Conservation (phyloP, 2,888 invertebrate species). For the Ganaspis brasiliensis region DNA sequence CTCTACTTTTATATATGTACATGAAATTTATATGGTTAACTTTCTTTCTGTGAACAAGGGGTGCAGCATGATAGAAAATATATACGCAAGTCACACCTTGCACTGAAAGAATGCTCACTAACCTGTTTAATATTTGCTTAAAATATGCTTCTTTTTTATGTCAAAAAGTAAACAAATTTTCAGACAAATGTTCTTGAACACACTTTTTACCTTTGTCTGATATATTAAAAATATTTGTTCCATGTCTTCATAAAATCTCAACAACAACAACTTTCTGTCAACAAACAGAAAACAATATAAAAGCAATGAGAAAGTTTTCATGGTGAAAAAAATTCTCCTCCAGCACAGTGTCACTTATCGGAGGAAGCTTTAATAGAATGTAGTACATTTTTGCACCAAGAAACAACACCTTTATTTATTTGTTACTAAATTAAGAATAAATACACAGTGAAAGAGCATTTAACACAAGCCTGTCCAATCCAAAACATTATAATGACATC, state of each 20-base stretch:
- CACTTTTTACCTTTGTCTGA: neutral
- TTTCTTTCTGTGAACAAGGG: slow-evolving; percentile 54
- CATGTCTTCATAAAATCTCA: too few relatives aligned
- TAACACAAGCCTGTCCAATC: too few relatives aligned
- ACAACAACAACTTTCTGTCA: too few relatives aligned
- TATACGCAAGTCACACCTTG: slow-evolving; percentile 65
- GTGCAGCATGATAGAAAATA: slow-evolving; percentile 65
- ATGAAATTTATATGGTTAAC: too few relatives aligned
- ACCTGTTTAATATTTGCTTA: neutral
- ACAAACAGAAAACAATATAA: too few relatives aligned
- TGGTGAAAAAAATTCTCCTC: slow-evolving; percentile 52
- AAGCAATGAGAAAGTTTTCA: neutral
- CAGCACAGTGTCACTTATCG: slow-evolving; percentile 68
- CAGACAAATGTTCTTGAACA: neutral
- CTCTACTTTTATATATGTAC: too few relatives aligned
- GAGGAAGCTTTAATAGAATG: slow-evolving; percentile 56
- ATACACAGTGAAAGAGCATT: too few relatives aligned
- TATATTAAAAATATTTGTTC: neutral
- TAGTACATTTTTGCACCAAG: neutral
- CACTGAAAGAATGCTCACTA: slow-evolving; percentile 31
- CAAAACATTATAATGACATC: too few relatives aligned
- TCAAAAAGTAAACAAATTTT: too few relatives aligned
- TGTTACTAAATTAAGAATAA: too few relatives aligned
- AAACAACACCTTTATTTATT: too few relatives aligned
- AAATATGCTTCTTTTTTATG: too few relatives aligned